Evolutionary conservation across 1,140 invertebrate species (phyloP).

Genomic region (Cydia splendana): DNA sequence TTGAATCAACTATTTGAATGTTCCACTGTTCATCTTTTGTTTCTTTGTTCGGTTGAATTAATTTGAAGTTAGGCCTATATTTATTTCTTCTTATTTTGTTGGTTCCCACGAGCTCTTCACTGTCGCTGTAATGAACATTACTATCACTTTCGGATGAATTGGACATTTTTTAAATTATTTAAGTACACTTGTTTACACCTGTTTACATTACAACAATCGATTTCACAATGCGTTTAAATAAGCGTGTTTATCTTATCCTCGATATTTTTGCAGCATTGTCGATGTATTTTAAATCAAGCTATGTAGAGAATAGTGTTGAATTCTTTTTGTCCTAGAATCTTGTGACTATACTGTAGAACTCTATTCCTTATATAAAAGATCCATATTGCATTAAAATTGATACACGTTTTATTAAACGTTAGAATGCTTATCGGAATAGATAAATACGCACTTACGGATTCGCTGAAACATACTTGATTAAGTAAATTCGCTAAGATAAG

Average conservation of each 20-base stretch:
- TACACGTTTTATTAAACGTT: neutral
- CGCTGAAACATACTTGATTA: neutral
- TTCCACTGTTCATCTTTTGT: slow-evolving; percentile 8
- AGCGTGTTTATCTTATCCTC: neutral
- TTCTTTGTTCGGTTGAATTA: neutral
- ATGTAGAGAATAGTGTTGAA: neutral
- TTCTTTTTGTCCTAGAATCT: neutral
- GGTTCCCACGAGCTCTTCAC: neutral
- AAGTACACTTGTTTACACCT: neutral
- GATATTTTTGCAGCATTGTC: neutral
- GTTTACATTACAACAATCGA: neutral
- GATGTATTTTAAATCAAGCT: neutral
- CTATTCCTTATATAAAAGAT: neutral
- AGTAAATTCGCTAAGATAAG: neutral
- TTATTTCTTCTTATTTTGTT: neutral
- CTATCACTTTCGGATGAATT: slow-evolving; percentile 19
- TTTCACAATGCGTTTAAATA: slow-evolving; percentile 15
- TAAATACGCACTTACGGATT: slow-evolving; percentile 1
- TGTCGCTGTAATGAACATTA: slow-evolving; percentile 9
- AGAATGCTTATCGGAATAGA: neutral
- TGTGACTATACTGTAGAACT: neutral
- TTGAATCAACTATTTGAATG: neutral
- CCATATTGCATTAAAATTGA: neutral
- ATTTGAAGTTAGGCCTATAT: neutral
- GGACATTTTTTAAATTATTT: slow-evolving; percentile 4